A percentile compares a stretch with the other conserved stretches of the same genome.
phyloP scores from a whole-genome alignment of 1,140 invertebrate genomes.

The Psilanteris sp. region DNA sequence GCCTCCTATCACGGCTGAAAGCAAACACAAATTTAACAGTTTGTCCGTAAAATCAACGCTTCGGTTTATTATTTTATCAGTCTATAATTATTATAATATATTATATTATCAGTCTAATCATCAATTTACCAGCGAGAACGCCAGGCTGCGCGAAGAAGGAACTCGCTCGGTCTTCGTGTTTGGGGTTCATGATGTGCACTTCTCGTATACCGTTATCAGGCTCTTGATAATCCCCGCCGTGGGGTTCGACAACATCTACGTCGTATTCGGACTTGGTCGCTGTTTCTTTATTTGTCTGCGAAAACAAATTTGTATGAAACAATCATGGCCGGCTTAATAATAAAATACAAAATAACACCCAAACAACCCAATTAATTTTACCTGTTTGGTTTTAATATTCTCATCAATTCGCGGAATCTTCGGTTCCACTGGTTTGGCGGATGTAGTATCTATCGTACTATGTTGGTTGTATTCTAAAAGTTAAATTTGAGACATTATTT shows the following conservation, averaged over 20 bases:
- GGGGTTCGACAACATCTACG: constrained; percentile 69
- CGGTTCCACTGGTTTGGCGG: constrained; percentile 71
- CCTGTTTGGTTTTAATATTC: constrained; percentile 69
- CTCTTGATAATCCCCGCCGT: constrained; percentile 69
- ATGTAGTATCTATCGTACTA: constrained; percentile 72
- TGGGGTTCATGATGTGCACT: constrained; percentile 88
- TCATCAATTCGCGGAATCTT: constrained; percentile 72
- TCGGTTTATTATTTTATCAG: no score
- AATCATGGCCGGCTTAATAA: no score
- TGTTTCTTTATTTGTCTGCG: constrained; percentile 69
- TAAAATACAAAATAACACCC: no score
- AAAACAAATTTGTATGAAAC: no score
- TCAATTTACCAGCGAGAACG: constrained; percentile 92
- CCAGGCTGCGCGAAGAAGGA: constrained; percentile 97
- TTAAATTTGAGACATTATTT: no score
- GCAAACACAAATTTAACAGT: not conserved
- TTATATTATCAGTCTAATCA: no score
- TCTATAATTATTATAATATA: no score
- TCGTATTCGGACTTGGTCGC: constrained; percentile 73
- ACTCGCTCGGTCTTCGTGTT: constrained; percentile 88
- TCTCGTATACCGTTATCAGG: constrained; percentile 76
- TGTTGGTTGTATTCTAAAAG: constrained; percentile 72
- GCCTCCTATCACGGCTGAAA: constrained; percentile 97
- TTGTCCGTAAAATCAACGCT: no score
- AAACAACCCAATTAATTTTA: no score